A percentile compares a stretch with the other conserved stretches of the same genome.
Conservation (phyloP, 2,797 vertebrate species). For the Lagocephalus sceleratus region DNA sequence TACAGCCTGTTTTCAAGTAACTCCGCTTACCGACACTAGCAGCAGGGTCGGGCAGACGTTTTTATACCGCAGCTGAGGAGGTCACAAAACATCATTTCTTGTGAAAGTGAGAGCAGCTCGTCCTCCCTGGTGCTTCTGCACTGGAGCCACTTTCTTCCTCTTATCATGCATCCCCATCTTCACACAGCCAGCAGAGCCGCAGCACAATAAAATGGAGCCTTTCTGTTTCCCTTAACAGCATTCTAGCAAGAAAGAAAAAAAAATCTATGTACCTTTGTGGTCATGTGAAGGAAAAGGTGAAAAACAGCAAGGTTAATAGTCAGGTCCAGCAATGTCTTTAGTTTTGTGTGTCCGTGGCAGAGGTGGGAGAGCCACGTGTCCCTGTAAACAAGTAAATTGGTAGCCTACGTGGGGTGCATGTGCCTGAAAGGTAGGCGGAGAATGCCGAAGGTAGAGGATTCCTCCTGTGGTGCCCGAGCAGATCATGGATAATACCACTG, state of each 20-base stretch:
- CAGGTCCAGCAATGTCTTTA: slow-evolving; percentile 28
- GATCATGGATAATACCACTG: slow-evolving; percentile 47
- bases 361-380: slow-evolving; percentile 28
- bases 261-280: slow-evolving; percentile 5
- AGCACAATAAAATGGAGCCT: slow-evolving; percentile 49
- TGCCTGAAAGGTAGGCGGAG: background rate
- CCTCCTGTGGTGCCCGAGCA: slow-evolving; percentile 21
- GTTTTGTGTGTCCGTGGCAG: slow-evolving; percentile 42
- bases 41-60: slow-evolving; percentile 17
- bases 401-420: slow-evolving; percentile 10
- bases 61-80: slow-evolving; percentile 37
- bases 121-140: slow-evolving; percentile 50
- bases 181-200: slow-evolving; percentile 51
- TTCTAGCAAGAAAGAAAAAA: slow-evolving; percentile 30
- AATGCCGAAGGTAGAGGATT: slow-evolving; percentile 31
- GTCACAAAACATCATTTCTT: slow-evolving; percentile 65
- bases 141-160: slow-evolving; percentile 52
- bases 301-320: slow-evolving; percentile 52
- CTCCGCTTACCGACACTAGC: no score
- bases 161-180: slow-evolving; percentile 62
- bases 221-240: slow-evolving; percentile 51
- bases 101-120: slow-evolving; percentile 59
- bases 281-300: slow-evolving; percentile 29
- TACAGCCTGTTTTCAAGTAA: slow-evolving; percentile 22
- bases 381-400: slow-evolving; percentile 51